Conservation (phyloP, 2,113 vertebrate species). For the Catharus minimus region DNA sequence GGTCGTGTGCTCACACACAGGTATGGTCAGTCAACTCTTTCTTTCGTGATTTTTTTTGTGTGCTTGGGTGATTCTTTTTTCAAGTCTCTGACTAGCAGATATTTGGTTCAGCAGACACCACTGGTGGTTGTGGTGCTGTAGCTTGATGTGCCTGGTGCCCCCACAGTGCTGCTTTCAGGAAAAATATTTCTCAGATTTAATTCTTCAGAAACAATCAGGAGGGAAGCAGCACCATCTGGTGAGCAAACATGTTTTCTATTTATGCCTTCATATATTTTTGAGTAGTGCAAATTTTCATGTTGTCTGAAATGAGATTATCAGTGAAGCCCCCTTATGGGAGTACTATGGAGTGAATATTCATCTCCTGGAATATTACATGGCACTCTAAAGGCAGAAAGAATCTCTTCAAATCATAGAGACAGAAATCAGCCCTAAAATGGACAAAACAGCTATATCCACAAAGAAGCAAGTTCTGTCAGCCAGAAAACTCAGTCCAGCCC, state of each 20-base stretch:
- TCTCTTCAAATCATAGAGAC: background rate
- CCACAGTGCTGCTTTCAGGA: background rate
- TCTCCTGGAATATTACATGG: background rate
- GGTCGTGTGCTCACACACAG: background rate
- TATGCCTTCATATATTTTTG: background rate
- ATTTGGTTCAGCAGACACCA: background rate
- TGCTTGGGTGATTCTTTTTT: background rate
- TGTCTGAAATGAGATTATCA: background rate
- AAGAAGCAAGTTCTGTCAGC: background rate
- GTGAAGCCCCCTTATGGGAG: background rate
- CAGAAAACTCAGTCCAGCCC: background rate
- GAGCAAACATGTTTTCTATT: slow-evolving; percentile 6
- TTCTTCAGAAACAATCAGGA: background rate
- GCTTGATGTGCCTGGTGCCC: background rate
- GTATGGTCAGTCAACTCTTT: background rate
- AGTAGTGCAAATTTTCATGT: background rate
- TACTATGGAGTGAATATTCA: background rate
- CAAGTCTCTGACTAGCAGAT: background rate
- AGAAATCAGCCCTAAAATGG: background rate
- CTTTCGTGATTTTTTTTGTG: background rate
- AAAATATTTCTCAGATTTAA: background rate
- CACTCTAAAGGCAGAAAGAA: background rate
- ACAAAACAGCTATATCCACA: background rate
- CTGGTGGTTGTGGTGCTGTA: background rate
- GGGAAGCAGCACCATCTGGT: slow-evolving; percentile 61